Percentiles rank a stretch among this genome's conserved stretches.
Evolutionary conservation across 2,797 vertebrate species (phyloP).

Genomic region (Siniperca scherzeri): DNA sequence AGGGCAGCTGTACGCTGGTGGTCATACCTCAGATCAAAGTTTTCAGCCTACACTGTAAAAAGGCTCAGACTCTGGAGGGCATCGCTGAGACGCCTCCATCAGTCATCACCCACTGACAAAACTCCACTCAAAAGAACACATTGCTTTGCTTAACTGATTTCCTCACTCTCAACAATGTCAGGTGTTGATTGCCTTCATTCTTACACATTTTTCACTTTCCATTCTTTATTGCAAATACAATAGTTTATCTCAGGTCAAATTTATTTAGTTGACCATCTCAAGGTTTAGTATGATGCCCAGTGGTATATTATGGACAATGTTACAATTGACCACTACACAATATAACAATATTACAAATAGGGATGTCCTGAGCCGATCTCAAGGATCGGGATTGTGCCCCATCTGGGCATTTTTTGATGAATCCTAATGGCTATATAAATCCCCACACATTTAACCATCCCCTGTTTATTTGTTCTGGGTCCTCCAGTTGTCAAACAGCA

Average conservation of each 20-base stretch:
- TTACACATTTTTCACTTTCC: background rate
- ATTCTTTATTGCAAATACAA: background rate
- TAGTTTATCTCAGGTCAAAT: background rate
- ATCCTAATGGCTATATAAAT: background rate
- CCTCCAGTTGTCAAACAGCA: background rate
- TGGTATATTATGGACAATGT: background rate
- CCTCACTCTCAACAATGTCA: background rate
- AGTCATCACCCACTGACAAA: slow-evolving; percentile 17
- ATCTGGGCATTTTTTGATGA: background rate
- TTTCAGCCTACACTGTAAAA: slow-evolving; percentile 10
- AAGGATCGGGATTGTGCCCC: background rate
- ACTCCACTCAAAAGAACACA: background rate
- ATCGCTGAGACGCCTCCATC: slow-evolving; percentile 4
- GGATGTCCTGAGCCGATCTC: background rate
- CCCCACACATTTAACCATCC: background rate
- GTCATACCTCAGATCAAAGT: slow-evolving; percentile 18
- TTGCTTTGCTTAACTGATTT: background rate
- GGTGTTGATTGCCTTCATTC: background rate
- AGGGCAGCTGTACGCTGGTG: background rate
- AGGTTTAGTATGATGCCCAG: background rate
- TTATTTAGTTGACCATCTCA: background rate
- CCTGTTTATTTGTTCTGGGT: background rate
- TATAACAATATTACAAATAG: background rate
- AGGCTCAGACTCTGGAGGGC: slow-evolving; percentile 6
- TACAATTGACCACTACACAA: background rate